Percentiles rank a stretch among this genome's conserved stretches.
These are phyloP conservation scores for Holacanthella duospinosa DNA, from an alignment of 2,888 invertebrate genomes.

Conservation along the genomic window DNA sequence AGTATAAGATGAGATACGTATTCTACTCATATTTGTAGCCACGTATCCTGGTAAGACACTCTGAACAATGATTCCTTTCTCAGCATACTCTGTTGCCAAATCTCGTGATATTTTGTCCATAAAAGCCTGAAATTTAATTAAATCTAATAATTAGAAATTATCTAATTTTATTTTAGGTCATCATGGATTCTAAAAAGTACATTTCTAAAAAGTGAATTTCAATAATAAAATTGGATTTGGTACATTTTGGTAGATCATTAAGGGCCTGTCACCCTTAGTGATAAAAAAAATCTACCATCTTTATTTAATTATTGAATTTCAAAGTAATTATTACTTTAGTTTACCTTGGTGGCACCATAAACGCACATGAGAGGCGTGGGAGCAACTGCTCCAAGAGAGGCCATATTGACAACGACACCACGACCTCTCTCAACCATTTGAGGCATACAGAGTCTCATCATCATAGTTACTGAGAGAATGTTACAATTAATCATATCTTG, in stretches of 20 bases:
- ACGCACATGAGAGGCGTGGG: slow-evolving; percentile 73
- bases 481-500: slow-evolving; percentile 65
- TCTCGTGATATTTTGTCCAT: slow-evolving; percentile 70
- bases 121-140: slow-evolving; percentile 52
- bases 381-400: slow-evolving; percentile 68
- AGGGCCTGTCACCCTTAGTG: neutral
- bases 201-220: neutral
- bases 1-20: slow-evolving; percentile 58
- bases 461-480: slow-evolving; percentile 64
- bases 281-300: neutral
- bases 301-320: neutral
- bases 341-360: slow-evolving; percentile 78
- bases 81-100: slow-evolving; percentile 61
- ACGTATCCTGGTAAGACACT: slow-evolving; percentile 78
- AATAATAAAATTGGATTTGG: neutral
- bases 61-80: slow-evolving; percentile 64
- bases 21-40: slow-evolving; percentile 81
- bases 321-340: neutral
- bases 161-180: neutral
- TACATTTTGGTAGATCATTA: neutral
- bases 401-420: slow-evolving; percentile 81
- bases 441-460: slow-evolving; percentile 76
- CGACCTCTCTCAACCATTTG: slow-evolving; percentile 66
- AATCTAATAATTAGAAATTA: neutral
- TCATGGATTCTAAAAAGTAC: neutral